Percentiles rank a stretch among this genome's conserved stretches.
These are phyloP conservation scores for Platanista minor DNA, from an alignment of 2,113 vertebrate genomes.

Conservation along the genomic window DNA sequence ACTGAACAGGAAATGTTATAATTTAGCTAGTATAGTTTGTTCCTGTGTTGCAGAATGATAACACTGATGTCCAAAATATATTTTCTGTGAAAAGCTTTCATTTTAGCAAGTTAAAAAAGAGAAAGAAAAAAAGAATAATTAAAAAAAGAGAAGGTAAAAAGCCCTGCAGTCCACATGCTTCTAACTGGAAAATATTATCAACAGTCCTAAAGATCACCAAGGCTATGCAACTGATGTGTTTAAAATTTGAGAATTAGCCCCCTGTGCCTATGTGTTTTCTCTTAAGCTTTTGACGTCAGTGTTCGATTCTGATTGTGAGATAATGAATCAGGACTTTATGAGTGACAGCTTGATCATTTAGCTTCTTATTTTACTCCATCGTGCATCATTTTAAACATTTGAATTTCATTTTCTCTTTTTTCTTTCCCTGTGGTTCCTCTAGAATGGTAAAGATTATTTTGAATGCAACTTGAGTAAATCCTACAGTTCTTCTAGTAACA, in stretches of 20 bases:
- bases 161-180: fast-evolving
- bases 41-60: neutral
- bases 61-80: neutral
- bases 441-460: conserved; percentile 87
- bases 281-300: neutral
- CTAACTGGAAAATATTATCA: neutral
- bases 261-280: neutral
- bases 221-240: neutral
- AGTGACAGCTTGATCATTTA: neutral
- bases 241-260: neutral
- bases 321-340: neutral
- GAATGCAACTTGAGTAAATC: conserved; percentile 89
- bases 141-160: neutral
- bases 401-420: conserved; percentile 23
- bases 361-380: neutral
- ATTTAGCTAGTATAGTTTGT: neutral
- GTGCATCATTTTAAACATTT: neutral
- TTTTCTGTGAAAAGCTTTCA: neutral
- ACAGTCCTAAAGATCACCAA: neutral
- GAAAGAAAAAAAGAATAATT: neutral
- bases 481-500: conserved; percentile 87
- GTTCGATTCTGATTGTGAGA: neutral
- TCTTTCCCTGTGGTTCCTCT: conserved; percentile 24
- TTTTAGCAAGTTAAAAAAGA: neutral
- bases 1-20: neutral